phyloP scores from a whole-genome alignment of 2,797 vertebrate genomes.

The Brachyrhaphis roseni region DNA sequence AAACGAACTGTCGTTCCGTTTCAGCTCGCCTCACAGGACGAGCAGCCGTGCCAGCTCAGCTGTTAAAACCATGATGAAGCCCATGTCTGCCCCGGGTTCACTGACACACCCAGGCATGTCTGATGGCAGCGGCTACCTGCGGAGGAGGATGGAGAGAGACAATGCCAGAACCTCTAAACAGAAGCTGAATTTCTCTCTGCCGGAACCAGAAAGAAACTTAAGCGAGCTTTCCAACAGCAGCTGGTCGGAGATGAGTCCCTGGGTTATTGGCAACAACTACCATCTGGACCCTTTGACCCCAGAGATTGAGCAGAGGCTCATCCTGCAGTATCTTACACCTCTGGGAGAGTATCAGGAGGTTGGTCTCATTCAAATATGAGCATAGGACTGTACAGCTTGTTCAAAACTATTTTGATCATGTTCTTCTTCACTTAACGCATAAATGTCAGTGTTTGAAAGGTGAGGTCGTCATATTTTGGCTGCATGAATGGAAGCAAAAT shows the following conservation, averaged over 20 bases:
- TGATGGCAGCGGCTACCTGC: slow-evolving; percentile 72
- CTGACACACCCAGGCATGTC: slow-evolving; percentile 66
- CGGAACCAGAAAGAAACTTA: slow-evolving; percentile 90
- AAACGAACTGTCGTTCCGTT: slow-evolving; percentile 81
- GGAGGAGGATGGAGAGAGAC: slow-evolving; percentile 85
- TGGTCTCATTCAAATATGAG: slow-evolving; percentile 39
- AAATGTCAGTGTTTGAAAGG: background rate
- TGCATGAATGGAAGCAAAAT: background rate
- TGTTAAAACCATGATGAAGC: slow-evolving; percentile 84
- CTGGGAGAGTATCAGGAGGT: slow-evolving; percentile 99
- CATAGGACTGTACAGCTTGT: background rate
- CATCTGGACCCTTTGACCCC: slow-evolving; percentile 94
- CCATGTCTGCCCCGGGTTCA: slow-evolving; percentile 70
- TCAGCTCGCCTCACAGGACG: slow-evolving; percentile 85
- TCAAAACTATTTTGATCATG: background rate
- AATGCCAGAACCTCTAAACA: slow-evolving; percentile 89
- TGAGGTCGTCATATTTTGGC: background rate
- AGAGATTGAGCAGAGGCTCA: slow-evolving; percentile 95
- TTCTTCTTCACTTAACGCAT: background rate
- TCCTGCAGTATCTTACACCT: slow-evolving; percentile 96
- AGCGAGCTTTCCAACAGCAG: slow-evolving; percentile 98
- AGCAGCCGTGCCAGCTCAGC: slow-evolving; percentile 84
- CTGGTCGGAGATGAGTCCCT: slow-evolving; percentile 99
- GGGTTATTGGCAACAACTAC: slow-evolving; percentile 99
- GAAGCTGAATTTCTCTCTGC: slow-evolving; percentile 89